phyloP scores from a whole-genome alignment of 2,797 vertebrate species.

The Arrhamphus sclerolepis region DNA sequence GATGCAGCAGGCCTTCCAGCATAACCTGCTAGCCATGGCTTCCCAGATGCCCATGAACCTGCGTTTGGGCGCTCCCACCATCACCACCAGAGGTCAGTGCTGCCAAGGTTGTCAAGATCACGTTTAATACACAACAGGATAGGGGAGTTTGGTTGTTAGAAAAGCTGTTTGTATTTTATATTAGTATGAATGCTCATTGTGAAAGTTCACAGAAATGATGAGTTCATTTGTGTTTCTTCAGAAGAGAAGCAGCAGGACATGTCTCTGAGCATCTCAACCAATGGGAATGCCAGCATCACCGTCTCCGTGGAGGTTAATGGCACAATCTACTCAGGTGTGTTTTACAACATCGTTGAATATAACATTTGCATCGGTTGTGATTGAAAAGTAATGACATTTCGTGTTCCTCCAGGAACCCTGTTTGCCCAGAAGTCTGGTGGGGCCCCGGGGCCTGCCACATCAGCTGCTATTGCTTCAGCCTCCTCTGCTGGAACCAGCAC shows the following conservation, averaged over 20 bases:
- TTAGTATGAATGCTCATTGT: too few relatives aligned
- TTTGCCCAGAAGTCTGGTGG: conserved; percentile 92
- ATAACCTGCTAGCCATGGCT: conserved; percentile 90
- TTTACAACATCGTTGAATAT: background rate
- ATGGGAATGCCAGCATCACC: conserved; percentile 90
- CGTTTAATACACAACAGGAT: background rate
- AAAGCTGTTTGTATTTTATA: too few relatives aligned
- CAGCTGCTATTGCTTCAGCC: conserved; percentile 58
- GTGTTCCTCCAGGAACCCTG: conserved; percentile 84
- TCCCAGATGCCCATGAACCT: conserved; percentile 82
- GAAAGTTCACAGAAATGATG: background rate
- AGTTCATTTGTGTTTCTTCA: conserved; percentile 46
- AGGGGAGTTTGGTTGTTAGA: too few relatives aligned
- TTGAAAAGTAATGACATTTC: background rate
- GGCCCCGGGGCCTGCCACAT: conserved; percentile 71
- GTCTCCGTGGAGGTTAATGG: conserved; percentile 97
- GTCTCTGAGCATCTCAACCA: conserved; percentile 88
- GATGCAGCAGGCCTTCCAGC: conserved; percentile 94
- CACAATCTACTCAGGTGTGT: conserved; percentile 91
- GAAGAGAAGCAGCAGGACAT: conserved; percentile 91
- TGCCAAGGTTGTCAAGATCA: background rate
- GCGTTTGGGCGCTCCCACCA: conserved; percentile 68
- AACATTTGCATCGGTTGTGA: background rate
- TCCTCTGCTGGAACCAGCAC: conserved; percentile 81
- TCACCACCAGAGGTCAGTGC: conserved; percentile 69